Evolutionary conservation across 2,888 invertebrate species (phyloP).

Genomic region (Subacronicta megacephala): DNA sequence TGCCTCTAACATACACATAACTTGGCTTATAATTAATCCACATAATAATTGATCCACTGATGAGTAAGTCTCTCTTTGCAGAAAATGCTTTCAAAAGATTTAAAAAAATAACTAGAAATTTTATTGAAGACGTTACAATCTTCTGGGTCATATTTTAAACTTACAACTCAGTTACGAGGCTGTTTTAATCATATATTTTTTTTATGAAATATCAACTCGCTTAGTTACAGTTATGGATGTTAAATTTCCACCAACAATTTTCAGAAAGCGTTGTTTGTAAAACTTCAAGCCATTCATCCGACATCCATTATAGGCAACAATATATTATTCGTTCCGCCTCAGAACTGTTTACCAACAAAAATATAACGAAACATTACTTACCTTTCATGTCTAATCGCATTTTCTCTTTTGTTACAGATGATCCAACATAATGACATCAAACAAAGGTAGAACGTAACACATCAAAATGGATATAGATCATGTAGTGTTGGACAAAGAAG

Average conservation of each 20-base stretch:
- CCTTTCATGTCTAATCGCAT: conserved; percentile 40
- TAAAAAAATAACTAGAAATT: too few relatives aligned
- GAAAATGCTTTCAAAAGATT: too few relatives aligned
- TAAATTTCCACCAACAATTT: too few relatives aligned
- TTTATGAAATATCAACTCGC: too few relatives aligned
- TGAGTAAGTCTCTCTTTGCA: too few relatives aligned
- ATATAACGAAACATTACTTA: background rate
- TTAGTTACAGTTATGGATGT: too few relatives aligned
- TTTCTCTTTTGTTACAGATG: conserved; percentile 83
- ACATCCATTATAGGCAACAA: background rate
- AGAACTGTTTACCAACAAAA: background rate
- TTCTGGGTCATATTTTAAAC: too few relatives aligned
- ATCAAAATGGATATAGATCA: conserved; percentile 86
- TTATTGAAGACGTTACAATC: too few relatives aligned
- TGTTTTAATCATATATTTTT: too few relatives aligned
- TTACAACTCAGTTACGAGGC: too few relatives aligned
- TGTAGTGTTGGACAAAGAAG: conserved; percentile 87
- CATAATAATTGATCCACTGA: too few relatives aligned
- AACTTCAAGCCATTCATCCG: background rate
- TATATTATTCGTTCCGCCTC: conserved; percentile 12
- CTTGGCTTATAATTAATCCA: background rate
- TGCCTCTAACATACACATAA: background rate
- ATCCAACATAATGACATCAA: conserved; percentile 73
- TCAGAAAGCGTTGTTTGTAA: too few relatives aligned
- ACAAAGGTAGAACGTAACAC: conserved; percentile 72